These are phyloP conservation scores for Tethea ocularis DNA, from an alignment of 2,888 invertebrate genomes.

Conservation along the genomic window DNA sequence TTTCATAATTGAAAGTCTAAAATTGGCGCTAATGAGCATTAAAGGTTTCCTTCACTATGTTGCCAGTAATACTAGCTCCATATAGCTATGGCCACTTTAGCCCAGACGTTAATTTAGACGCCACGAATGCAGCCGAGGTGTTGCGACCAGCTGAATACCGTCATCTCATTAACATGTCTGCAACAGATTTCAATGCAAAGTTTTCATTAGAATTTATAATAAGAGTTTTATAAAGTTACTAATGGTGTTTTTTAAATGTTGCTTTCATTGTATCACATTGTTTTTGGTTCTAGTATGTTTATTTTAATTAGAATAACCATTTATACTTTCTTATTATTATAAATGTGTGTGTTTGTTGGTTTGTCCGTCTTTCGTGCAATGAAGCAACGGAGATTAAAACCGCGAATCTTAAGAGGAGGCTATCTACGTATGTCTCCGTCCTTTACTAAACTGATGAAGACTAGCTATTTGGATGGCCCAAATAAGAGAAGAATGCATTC, in stretches of 20 bases:
- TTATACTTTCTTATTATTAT: too few species aligned
- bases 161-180: slow-evolving; percentile 34
- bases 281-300: not conserved
- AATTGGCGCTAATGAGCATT: not conserved
- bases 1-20: not conserved
- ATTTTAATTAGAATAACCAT: too few species aligned
- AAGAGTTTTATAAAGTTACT: not conserved
- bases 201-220: slow-evolving; percentile 16
- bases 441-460: too few species aligned
- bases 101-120: slow-evolving; percentile 27
- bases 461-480: too few species aligned
- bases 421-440: too few species aligned
- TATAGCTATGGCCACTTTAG: slow-evolving; percentile 25
- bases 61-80: not conserved
- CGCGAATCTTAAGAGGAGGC: too few species aligned
- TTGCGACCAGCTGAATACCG: slow-evolving; percentile 22
- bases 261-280: not conserved
- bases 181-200: slow-evolving; percentile 9
- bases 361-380: too few species aligned
- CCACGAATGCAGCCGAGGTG: not conserved
- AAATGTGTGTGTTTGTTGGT: too few species aligned
- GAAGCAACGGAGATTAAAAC: too few species aligned
- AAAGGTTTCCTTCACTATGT: not conserved
- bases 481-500: too few species aligned
- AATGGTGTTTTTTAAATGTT: not conserved